Conservation (phyloP, 2,888 invertebrate species). For the Altica lythri region DNA sequence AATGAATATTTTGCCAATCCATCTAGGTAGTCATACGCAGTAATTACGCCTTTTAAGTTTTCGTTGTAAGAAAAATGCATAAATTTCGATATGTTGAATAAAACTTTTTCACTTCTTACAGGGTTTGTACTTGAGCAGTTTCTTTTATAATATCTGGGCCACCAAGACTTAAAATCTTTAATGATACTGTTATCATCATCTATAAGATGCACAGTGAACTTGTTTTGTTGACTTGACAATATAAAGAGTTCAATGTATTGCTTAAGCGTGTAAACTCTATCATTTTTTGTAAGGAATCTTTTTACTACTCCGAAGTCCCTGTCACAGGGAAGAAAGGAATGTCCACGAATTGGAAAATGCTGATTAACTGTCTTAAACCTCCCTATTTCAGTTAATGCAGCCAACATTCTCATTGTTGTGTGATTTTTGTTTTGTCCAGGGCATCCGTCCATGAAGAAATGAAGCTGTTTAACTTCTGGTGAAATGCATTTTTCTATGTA, state of each 20-base stretch:
- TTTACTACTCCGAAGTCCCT: no score
- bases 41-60: neutral
- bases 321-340: neutral
- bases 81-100: neutral
- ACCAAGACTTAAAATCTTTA: neutral
- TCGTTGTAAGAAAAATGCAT: neutral
- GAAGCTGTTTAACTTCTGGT: neutral
- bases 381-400: no score
- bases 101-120: neutral
- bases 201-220: neutral
- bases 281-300: no score
- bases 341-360: constrained; percentile 36
- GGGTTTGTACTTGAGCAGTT: neutral
- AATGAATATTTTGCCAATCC: no score
- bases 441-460: constrained; percentile 31
- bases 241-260: neutral
- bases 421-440: constrained; percentile 33
- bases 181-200: neutral
- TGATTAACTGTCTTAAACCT: constrained; percentile 25
- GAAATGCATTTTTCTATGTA: neutral
- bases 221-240: neutral
- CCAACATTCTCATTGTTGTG: constrained; percentile 16
- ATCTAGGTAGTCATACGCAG: no score
- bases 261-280: neutral
- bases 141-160: neutral